Percentiles rank a stretch among this genome's conserved stretches.
phyloP scores from a whole-genome alignment of 2,113 vertebrate species.

The Salvator merianae region DNA sequence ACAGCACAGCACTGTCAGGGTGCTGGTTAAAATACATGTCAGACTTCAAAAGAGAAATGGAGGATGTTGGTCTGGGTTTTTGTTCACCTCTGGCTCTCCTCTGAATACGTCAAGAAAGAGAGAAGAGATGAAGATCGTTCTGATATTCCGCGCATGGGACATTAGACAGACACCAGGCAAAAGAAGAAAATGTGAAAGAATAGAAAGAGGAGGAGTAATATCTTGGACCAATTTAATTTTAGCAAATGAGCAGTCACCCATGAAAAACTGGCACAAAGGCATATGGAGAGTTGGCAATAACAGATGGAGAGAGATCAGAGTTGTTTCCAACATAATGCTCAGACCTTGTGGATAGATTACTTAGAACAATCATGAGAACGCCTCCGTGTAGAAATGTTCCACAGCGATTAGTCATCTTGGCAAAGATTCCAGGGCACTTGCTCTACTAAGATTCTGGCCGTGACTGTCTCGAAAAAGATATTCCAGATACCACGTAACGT shows the following conservation, averaged over 20 bases:
- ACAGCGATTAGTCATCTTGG: neutral
- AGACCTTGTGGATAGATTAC: neutral
- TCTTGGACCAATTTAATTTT: slow-evolving; percentile 12
- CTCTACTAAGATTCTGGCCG: neutral
- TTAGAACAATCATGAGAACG: neutral
- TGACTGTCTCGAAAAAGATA: too few relatives aligned
- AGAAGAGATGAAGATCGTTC: neutral
- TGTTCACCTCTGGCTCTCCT: neutral
- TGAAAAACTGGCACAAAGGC: slow-evolving; percentile 3
- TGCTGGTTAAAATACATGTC: neutral
- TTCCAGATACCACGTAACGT: neutral
- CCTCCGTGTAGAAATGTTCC: neutral
- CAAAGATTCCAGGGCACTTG: neutral
- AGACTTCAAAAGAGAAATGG: neutral
- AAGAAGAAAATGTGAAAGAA: neutral
- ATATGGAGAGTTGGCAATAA: neutral
- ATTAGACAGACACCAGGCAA: neutral
- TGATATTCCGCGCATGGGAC: too few relatives aligned
- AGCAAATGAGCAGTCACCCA: slow-evolving; percentile 12
- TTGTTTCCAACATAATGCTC: neutral
- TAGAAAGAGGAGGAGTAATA: too few relatives aligned
- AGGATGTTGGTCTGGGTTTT: too few relatives aligned
- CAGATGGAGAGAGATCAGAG: neutral
- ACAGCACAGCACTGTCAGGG: neutral
- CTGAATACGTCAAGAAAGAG: neutral